A percentile compares a stretch with the other conserved stretches of the same genome.
Evolutionary conservation across 2,113 vertebrate species (phyloP).

Genomic region (Prionailurus bengalensis): DNA sequence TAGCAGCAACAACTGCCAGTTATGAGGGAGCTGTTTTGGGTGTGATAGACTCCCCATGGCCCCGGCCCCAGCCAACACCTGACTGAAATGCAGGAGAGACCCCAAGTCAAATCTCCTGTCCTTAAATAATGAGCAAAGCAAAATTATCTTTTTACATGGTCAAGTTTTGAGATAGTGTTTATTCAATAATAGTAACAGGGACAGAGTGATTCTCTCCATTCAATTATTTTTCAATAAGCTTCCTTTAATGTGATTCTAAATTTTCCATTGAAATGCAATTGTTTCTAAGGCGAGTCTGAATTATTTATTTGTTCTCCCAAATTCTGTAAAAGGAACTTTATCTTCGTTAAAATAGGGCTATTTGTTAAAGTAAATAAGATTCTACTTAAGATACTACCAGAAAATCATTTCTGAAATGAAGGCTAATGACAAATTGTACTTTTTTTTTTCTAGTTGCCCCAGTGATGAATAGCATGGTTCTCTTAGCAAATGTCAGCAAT

Average conservation of each 20-base stretch:
- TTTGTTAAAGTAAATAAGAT: conserved; percentile 29
- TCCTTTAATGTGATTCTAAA: not conserved
- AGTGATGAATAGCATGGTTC: conserved; percentile 14
- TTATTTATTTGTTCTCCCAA: not conserved
- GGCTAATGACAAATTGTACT: not conserved
- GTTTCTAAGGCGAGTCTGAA: not conserved
- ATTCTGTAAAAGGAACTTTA: not conserved
- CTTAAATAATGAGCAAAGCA: not conserved
- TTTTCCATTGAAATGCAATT: conserved; percentile 12
- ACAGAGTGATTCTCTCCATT: not conserved
- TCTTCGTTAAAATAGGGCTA: conserved; percentile 34
- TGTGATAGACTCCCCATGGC: no score
- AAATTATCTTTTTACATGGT: not conserved
- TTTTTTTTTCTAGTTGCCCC: not conserved
- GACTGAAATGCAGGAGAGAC: not conserved
- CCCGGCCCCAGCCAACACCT: not conserved
- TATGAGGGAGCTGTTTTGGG: not conserved
- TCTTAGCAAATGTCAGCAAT: conserved; percentile 47
- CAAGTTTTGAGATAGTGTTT: not conserved
- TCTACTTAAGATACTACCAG: not conserved
- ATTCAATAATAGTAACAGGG: not conserved
- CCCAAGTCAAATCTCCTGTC: not conserved
- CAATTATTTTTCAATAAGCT: conserved; percentile 14
- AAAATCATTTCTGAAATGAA: conserved; percentile 40
- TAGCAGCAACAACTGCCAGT: not conserved